Conservation (phyloP, 2,113 vertebrate genomes). For the Rostratula benghalensis region DNA sequence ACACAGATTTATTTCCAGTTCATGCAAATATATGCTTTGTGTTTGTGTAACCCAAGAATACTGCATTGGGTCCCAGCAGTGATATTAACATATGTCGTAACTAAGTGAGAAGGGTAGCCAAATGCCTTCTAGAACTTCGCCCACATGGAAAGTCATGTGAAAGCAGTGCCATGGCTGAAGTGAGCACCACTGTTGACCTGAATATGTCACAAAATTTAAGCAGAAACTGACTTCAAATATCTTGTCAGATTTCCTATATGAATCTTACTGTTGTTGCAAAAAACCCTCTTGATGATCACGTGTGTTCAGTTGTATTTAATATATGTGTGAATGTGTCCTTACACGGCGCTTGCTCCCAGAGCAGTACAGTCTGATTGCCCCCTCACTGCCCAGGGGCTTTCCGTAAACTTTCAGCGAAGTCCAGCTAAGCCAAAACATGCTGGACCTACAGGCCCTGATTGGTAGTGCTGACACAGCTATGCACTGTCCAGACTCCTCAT, state of each 20-base stretch:
- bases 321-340: not conserved
- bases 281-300: not conserved
- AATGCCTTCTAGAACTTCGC: not conserved
- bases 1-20: not conserved
- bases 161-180: not conserved
- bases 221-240: not conserved
- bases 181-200: not conserved
- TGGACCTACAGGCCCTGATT: not conserved
- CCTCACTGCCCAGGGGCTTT: not conserved
- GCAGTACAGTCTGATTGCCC: not conserved
- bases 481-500: not conserved
- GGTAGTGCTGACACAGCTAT: fast-evolving
- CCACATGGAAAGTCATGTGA: not conserved
- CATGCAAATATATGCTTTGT: not conserved
- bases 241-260: not conserved
- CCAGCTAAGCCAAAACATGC: not conserved
- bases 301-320: not conserved
- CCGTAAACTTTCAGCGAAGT: not conserved
- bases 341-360: not conserved
- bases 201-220: not conserved
- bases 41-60: not conserved
- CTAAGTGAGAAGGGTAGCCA: not conserved
- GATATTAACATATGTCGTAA: not conserved
- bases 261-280: not conserved
- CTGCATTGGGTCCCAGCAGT: not conserved